Evolutionary conservation across 2,113 vertebrate species (phyloP).

Genomic region (Anguilla japonica): DNA sequence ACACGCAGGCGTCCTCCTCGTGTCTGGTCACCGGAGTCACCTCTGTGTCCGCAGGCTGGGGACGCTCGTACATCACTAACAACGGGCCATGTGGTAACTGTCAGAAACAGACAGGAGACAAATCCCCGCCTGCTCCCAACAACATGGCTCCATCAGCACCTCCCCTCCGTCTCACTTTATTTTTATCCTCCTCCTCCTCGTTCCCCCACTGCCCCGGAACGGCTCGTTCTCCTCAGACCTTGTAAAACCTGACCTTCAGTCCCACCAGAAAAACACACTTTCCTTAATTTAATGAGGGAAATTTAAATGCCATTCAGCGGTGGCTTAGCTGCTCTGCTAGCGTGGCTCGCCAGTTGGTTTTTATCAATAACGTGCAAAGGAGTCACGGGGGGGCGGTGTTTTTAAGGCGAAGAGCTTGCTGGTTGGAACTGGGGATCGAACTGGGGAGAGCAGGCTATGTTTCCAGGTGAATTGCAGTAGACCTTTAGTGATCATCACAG

Average conservation of each 20-base stretch:
- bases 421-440: not conserved
- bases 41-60: not conserved
- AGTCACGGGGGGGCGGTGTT: not conserved
- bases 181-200: not conserved
- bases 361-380: not conserved
- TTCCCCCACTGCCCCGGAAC: not conserved
- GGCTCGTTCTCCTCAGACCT: not conserved
- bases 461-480: not conserved
- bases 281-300: not conserved
- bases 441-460: not conserved
- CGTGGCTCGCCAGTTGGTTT: slow-evolving; percentile 7
- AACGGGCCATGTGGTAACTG: slow-evolving; percentile 13
- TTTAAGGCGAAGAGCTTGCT: not conserved
- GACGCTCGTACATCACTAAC: not conserved
- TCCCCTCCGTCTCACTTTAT: not conserved
- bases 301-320: slow-evolving; percentile 1
- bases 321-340: not conserved
- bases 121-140: not conserved
- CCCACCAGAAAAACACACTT: not conserved
- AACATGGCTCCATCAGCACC: not conserved
- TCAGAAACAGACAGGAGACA: not conserved
- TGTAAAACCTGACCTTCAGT: not conserved
- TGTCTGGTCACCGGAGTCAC: not conserved
- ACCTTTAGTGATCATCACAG: slow-evolving; percentile 4
- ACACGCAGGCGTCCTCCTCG: not conserved